Conservation (phyloP, 1,140 invertebrate species). For the Tenebrio molitor region DNA sequence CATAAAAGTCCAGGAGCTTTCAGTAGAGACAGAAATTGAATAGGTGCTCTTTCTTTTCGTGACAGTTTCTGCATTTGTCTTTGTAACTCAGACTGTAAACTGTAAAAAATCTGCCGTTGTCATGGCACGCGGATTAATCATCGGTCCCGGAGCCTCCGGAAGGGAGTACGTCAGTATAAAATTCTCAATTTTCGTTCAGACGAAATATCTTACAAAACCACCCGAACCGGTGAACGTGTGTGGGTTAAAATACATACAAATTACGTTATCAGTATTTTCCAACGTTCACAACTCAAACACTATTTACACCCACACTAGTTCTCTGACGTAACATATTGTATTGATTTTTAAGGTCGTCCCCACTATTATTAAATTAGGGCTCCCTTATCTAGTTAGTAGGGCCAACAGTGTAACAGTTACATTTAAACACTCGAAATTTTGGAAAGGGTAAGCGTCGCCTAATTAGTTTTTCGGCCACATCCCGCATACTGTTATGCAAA, state of each 20-base stretch:
- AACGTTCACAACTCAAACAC: constrained; percentile 1
- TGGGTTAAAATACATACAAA: constrained; percentile 5
- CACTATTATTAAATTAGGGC: constrained; percentile 8
- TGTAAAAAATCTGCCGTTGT: too few relatives aligned
- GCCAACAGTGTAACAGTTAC: not conserved
- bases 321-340: constrained; percentile 15
- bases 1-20: too few relatives aligned
- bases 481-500: constrained; percentile 20
- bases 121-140: not conserved
- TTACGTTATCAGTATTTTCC: constrained; percentile 4
- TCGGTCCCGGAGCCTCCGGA: too few relatives aligned
- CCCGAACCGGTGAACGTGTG: too few relatives aligned
- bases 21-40: too few relatives aligned
- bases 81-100: too few relatives aligned
- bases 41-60: too few relatives aligned
- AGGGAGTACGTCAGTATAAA: too few relatives aligned
- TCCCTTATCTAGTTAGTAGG: constrained; percentile 9
- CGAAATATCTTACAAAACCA: too few relatives aligned
- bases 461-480: not conserved
- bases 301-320: constrained; percentile 21
- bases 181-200: too few relatives aligned
- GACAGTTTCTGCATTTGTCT: too few relatives aligned
- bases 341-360: constrained; percentile 18
- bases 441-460: not conserved
- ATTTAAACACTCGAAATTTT: constrained; percentile 17